These are phyloP conservation scores for Bombycilla garrulus DNA, from an alignment of 2,113 vertebrate genomes.

Conservation along the genomic window DNA sequence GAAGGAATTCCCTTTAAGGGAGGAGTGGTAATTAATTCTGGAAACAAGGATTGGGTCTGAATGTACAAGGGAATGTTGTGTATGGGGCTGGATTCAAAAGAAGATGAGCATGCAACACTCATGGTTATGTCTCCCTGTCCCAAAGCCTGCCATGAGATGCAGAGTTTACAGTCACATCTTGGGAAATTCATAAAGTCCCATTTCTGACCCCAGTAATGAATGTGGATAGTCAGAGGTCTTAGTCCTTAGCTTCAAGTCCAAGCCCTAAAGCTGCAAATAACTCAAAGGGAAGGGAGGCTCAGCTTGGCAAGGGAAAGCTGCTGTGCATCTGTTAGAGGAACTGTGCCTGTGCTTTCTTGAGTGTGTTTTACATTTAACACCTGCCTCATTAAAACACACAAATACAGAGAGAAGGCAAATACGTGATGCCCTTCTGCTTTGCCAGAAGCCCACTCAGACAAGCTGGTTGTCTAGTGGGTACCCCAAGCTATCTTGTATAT, in stretches of 20 bases:
- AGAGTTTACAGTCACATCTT: neutral
- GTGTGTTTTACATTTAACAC: neutral
- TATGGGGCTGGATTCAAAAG: neutral
- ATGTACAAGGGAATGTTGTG: neutral
- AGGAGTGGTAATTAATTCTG: neutral
- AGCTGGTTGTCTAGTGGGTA: neutral
- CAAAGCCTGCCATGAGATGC: neutral
- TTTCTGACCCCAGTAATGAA: neutral
- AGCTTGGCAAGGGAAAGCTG: neutral
- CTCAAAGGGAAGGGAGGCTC: neutral
- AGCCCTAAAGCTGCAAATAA: neutral
- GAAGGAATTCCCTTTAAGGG: neutral
- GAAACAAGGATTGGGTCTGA: neutral
- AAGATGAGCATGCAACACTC: neutral
- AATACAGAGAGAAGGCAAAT: neutral
- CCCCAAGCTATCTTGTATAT: neutral
- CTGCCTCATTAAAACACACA: neutral
- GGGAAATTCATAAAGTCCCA: neutral
- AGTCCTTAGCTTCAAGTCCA: neutral
- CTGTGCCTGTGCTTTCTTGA: accelerated
- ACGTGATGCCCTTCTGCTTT: neutral
- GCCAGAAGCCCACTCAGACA: neutral
- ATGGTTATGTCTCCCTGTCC: neutral
- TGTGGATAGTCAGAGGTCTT: neutral
- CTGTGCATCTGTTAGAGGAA: neutral